Evolutionary conservation across 2,797 vertebrate species (phyloP), one percentile per base, ranked within the genome.

Genomic region (Oreochromis mossambicus): DNA sequence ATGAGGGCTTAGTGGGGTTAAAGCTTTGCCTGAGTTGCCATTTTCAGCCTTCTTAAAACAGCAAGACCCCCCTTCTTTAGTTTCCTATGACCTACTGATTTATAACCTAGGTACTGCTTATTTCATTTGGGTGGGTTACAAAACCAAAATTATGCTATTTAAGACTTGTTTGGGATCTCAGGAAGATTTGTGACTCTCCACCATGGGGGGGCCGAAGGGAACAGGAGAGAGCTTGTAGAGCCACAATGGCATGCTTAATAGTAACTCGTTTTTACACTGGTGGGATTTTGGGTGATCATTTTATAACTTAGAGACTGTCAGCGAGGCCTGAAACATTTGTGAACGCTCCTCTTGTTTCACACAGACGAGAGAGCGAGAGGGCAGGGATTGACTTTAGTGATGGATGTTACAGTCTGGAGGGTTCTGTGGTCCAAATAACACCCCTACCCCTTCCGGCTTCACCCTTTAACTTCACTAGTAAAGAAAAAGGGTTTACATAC

Each of bases 321-420:
- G 75, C 24, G 17, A 24, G 58, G 81, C 82, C n/a, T 38, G 81
- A 46, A 61, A 41, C 79, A 51, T 80, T 46, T 43, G 21, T 88
- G 83, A 93, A 87, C 80, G 82, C 80, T 82, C 7, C 38, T 87
- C 87, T 91, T 89, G 88, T 88, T 88, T 79, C 26, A 80, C n/a
- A 8, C n/a, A 48, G 56, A 50, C 6, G 54, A 58, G 24, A 78
- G 21, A 58, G 36, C 17, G 5, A 54, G 29, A 46, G n/a, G 73
- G 24, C 21, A 48, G 77, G 56, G 54, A 73, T 56, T 58, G 77
- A 48, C 52, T 86, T 58, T 38, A 73, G 41, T 86, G 86, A 89
- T 87, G 84, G 68, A 88, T 87, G 83, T 84, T 52, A 78, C 56
- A 56, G 88, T 83, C 63, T 84, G 80, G 51, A 76, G 41, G 77